phyloP scores from a whole-genome alignment of 2,113 vertebrate genomes.

The Picathartes gymnocephalus region DNA sequence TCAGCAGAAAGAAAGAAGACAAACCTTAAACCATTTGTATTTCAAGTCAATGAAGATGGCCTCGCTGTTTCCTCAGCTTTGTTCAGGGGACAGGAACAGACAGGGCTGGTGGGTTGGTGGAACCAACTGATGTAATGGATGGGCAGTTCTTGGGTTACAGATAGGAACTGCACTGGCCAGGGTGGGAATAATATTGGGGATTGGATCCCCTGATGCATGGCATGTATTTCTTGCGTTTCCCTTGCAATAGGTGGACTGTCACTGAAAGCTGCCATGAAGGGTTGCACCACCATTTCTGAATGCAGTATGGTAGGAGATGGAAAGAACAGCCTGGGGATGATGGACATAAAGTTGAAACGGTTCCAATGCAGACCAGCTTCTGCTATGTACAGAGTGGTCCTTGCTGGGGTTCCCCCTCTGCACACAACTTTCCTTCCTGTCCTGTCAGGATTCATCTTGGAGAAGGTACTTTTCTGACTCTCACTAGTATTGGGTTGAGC shows the following conservation, averaged over 20 bases:
- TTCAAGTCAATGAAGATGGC: not conserved
- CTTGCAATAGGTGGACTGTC: not conserved
- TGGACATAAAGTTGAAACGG: not conserved
- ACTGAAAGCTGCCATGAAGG: conserved; percentile 46
- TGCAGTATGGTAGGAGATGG: not conserved
- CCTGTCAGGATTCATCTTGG: not conserved
- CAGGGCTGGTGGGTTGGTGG: not conserved
- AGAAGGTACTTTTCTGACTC: conserved; percentile 16
- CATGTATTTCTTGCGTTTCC: not conserved
- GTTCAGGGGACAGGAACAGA: not conserved
- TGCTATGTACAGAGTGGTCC: fast-evolving
- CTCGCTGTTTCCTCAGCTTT: not conserved
- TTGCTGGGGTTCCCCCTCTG: not conserved
- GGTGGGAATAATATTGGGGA: not conserved
- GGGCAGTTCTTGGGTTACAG: not conserved
- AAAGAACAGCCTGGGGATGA: not conserved
- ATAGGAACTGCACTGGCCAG: not conserved
- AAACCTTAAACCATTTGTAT: not conserved
- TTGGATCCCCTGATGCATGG: not conserved
- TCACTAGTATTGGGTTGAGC: not conserved
- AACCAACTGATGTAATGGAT: not conserved
- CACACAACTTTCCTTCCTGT: not conserved
- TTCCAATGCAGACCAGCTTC: conserved; percentile 1
- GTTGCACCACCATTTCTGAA: conserved; percentile 39
- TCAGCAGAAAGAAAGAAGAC: not conserved